Evolutionary conservation across 2,888 invertebrate species (phyloP).

Genomic region (Spisula subtruncata): DNA sequence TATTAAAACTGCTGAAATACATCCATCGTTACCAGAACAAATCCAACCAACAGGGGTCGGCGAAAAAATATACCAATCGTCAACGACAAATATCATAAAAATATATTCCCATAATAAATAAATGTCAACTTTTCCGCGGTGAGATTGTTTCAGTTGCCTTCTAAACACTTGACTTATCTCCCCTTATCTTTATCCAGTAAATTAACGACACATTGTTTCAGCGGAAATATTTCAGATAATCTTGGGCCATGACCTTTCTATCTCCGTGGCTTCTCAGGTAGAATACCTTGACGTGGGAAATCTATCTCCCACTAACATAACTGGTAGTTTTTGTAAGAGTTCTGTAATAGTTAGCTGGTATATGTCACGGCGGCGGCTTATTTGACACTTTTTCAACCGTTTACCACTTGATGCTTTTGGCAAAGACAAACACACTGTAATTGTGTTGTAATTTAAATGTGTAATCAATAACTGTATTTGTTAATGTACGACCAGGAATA

Average conservation of each 20-base stretch:
- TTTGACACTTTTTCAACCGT: not conserved
- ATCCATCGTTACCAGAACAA: not conserved
- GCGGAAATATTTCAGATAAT: constrained; percentile 44
- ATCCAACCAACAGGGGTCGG: not conserved
- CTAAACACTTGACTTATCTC: constrained; percentile 46
- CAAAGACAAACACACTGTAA: no score
- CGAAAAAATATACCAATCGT: not conserved
- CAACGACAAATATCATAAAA: constrained; percentile 20
- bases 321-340: not conserved
- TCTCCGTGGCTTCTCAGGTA: constrained; percentile 41
- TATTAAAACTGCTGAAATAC: not conserved
- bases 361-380: not conserved
- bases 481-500: no score
- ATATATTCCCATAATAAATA: constrained; percentile 36
- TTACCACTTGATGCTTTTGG: not conserved
- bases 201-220: constrained; percentile 61
- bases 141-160: constrained; percentile 40
- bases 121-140: constrained; percentile 28
- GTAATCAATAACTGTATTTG: no score
- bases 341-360: not conserved
- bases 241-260: constrained; percentile 42
- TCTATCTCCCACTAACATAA: not conserved
- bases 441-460: no score
- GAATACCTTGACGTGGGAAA: constrained; percentile 52
- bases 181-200: constrained; percentile 43